A percentile compares a stretch with the other conserved stretches of the same genome.
Evolutionary conservation across 2,113 vertebrate species (phyloP).

Genomic region (Phodopus roborovskii): DNA sequence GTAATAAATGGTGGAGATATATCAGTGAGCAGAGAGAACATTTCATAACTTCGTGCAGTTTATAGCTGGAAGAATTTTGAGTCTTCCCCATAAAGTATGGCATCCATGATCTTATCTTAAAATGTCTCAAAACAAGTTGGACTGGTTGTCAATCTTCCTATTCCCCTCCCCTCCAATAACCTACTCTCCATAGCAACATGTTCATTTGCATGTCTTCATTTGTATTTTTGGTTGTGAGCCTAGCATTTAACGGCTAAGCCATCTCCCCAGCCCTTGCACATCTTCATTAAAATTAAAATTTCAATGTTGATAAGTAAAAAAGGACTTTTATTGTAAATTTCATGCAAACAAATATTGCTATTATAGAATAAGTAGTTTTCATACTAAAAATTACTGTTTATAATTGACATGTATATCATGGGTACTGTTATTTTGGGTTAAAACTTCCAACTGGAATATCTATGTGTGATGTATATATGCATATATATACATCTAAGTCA

Average conservation of each 20-base stretch:
- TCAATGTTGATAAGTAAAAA: constrained; percentile 13
- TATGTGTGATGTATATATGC: neutral
- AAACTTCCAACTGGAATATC: neutral
- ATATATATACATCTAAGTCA: neutral
- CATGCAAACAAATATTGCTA: neutral
- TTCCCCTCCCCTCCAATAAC: neutral
- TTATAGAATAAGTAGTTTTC: constrained; percentile 16
- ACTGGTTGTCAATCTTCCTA: neutral
- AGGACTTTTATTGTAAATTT: constrained; percentile 34
- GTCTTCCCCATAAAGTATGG: neutral
- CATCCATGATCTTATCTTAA: neutral
- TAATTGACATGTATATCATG: constrained; percentile 19
- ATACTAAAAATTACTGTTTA: neutral
- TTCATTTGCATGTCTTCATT: neutral
- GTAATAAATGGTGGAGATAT: constrained; percentile 26
- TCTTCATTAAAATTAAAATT: neutral
- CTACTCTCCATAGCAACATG: neutral
- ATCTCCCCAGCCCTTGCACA: too few species aligned
- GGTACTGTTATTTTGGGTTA: neutral
- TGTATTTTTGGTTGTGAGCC: too few species aligned
- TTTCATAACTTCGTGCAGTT: neutral
- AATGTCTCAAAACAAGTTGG: neutral
- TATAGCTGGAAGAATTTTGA: neutral
- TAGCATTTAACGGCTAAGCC: too few species aligned
- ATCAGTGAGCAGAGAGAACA: neutral